Evolutionary conservation across 2,888 invertebrate genomes (phyloP).

Genomic region (Lasioglossum calceatum): DNA sequence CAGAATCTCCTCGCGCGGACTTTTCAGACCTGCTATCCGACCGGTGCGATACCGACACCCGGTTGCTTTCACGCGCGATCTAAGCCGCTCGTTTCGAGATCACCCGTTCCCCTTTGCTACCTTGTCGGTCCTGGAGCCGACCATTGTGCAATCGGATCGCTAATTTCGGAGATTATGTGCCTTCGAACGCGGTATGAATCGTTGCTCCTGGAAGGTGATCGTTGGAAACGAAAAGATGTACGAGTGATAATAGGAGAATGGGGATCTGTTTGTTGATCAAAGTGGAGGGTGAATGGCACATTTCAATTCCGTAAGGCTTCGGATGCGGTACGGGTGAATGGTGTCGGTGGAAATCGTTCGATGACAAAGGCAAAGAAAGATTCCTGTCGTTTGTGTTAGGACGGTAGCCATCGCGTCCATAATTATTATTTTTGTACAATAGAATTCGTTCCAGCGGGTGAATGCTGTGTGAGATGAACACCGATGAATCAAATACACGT

Average conservation of each 20-base stretch:
- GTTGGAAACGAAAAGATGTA: not conserved
- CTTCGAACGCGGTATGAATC: not conserved
- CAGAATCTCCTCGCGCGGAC: slow-evolving; percentile 58
- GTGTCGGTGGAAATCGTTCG: not conserved
- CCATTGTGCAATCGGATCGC: slow-evolving; percentile 20
- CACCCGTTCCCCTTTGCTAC: slow-evolving; percentile 42
- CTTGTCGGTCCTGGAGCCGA: slow-evolving; percentile 24
- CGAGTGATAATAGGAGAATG: not conserved
- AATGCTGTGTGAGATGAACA: slow-evolving; percentile 45
- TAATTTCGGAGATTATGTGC: slow-evolving; percentile 11
- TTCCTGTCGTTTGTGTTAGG: slow-evolving; percentile 17
- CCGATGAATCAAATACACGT: slow-evolving; percentile 28
- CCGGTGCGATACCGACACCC: slow-evolving; percentile 53
- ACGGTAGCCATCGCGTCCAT: slow-evolving; percentile 24
- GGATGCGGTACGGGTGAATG: not conserved
- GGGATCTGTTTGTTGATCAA: not conserved
- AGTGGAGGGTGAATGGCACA: not conserved
- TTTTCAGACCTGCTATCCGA: slow-evolving; percentile 50
- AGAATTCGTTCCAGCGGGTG: slow-evolving; percentile 38
- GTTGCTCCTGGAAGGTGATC: not conserved
- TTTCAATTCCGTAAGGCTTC: not conserved
- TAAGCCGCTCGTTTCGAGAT: slow-evolving; percentile 51
- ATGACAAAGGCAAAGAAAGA: slow-evolving; percentile 6
- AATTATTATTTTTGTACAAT: slow-evolving; percentile 56
- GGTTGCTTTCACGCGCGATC: slow-evolving; percentile 66